Base-by-base conservation (phyloP, 2,113 vertebrate species). In the Elephas maximus region DNA sequence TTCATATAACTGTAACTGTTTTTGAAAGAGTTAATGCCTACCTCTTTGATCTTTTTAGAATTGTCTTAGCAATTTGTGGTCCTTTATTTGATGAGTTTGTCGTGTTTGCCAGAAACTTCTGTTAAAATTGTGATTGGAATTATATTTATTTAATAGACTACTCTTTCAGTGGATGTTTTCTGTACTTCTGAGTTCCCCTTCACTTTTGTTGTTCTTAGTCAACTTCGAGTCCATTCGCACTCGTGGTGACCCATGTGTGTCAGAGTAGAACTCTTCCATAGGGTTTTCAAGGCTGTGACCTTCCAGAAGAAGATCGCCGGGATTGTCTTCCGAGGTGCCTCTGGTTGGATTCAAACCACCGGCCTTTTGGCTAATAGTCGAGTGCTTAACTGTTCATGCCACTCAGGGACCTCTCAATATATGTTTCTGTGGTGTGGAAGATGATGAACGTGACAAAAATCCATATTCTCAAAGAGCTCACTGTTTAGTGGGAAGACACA, bases 81-180 rank as follows among this genome's bases (percentile, higher is more conserved):
- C n/a, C 23, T 65, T 80, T 82, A 65, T 88, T 74, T 85, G 26
- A 80, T 80, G 57, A 93, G 23, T 89, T 95, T 93, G n/a, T 74
- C 20, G 12, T 73, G 63, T 86, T 93, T 86, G 24, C 88, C 44
- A 86, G 87, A 57, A 86, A 86, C 44, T 45, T 86, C 44, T 93
- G 57, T 2, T 88, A 2, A 71, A 93, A 90, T 74, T 74, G n/a
- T 57, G 37, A 90, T 28, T 90, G 37, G 62, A 84, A 60, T 60
- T 84, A 18, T 84, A 48, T 69, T 94, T n/a, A 86, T 76, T 81
- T 82, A 81, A 80, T 79, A 93, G 51, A 45, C 53, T 86, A 37
- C 45, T 90, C 44, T 85, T 86, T 87, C 53, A 65, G 0, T 85
- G 51, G n/a, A 37, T 93, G 21, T 73, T 86, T 84, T 76, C n/a